Base-by-base conservation (phyloP, 2,888 invertebrate species). In the Sceliomorpha sp. region DNA sequence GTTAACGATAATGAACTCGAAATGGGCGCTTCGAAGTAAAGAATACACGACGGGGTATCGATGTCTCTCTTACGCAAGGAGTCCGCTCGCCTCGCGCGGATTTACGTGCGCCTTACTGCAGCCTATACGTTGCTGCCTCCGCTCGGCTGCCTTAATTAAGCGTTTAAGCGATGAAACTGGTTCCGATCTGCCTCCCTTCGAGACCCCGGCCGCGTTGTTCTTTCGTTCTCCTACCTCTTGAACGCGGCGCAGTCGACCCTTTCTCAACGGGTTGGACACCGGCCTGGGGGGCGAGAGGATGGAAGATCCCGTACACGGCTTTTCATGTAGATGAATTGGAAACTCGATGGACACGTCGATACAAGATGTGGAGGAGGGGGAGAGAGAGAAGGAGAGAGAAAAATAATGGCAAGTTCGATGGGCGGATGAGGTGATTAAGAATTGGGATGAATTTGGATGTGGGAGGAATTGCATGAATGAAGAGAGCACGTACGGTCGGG, bases 161-260 rank as follows among this genome's bases (percentile, higher is more conserved):
- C 87, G 84, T 87, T 88, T 87, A 87, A 86, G 76, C 85, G 84
- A 85, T 83, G 78, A 83, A 87, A 86, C 87, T 88, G 87, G 87
- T 87, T 87, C 80, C 70, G 76, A 78, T 76, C 73, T 66, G 59
- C 72, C 66, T 56, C 37, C 44, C 63, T 70, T n/a, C 68, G 50
- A 48, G 62, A 51, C 45, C 71, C 42, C 58, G 47, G 72, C 72
- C 66, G 37, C 56, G 24, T 39, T 55, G 51, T 26, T 39, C 17
- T 55, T 58, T 62, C 42, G 40, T 32, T 40, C 47, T 37, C 50
- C 64, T 37, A 60, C 67, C 48, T 36, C 44, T 63, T 62, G 45
- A 15, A 32, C 48, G 31, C 45, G 17, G 37, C 59, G 60, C 55
- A 47, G 58, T 58, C 48, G 39, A 29, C 9, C 42, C n/a, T n/a